Evolutionary conservation across 2,888 invertebrate genomes (phyloP).

Genomic region (Gymnoscelis rufifasciata): DNA sequence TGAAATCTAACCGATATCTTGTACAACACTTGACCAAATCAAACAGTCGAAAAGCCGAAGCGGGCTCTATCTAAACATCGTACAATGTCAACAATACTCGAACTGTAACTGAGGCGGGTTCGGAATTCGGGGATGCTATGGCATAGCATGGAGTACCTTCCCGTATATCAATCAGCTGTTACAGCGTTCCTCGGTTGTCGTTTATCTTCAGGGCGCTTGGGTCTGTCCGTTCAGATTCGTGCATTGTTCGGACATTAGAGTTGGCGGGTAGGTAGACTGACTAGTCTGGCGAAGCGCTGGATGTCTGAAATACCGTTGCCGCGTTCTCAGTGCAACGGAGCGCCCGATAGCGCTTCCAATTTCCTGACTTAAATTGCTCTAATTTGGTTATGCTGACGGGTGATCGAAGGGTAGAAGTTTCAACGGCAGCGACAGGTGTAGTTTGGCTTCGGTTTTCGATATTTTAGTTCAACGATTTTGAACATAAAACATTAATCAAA

Average conservation of each 20-base stretch:
- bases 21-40: conserved; percentile 44
- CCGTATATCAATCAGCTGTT: conserved; percentile 78
- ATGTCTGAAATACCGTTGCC: conserved; percentile 72
- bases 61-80: conserved; percentile 65
- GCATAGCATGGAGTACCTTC: conserved; percentile 63
- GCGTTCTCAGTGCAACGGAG: conserved; percentile 59
- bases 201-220: conserved; percentile 74
- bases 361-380: conserved; percentile 79
- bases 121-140: conserved; percentile 64
- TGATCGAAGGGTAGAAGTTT: conserved; percentile 60
- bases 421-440: conserved; percentile 50
- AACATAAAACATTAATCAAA: too few species aligned
- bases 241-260: conserved; percentile 76
- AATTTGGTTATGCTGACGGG: conserved; percentile 76
- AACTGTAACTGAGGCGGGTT: conserved; percentile 70
- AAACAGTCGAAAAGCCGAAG: conserved; percentile 49
- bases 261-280: conserved; percentile 35
- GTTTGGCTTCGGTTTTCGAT: conserved; percentile 32
- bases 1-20: conserved; percentile 24
- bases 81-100: conserved; percentile 71
- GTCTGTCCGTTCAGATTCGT: conserved; percentile 74
- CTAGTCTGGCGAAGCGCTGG: conserved; percentile 41
- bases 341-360: conserved; percentile 75
- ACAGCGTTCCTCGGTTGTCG: conserved; percentile 72
- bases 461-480: neutral